Percentiles rank a stretch among this genome's conserved stretches.
Conservation (phyloP, 2,113 vertebrate genomes). For the Eclectus roratus region DNA sequence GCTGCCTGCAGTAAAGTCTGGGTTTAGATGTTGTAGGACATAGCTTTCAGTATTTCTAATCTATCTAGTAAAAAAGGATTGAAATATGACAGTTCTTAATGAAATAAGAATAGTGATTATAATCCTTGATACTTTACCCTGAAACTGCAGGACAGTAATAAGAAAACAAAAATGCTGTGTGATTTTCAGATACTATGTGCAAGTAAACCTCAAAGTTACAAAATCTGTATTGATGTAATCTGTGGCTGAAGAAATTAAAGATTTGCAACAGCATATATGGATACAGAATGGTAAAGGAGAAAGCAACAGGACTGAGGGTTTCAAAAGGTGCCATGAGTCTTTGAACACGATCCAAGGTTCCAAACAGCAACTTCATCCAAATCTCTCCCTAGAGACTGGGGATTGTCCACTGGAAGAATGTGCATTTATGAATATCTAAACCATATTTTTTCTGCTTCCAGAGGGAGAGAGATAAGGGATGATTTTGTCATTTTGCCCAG, state of each 20-base stretch:
- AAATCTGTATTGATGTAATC: not conserved
- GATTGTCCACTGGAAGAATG: not conserved
- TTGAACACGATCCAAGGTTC: not conserved
- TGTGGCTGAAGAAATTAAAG: not conserved
- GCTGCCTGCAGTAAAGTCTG: not conserved
- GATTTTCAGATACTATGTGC: not conserved
- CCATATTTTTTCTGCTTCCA: not conserved
- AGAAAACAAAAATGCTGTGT: not conserved
- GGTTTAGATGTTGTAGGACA: not conserved
- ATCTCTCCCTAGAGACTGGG: not conserved
- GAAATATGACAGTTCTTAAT: not conserved
- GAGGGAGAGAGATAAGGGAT: not conserved
- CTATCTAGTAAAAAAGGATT: not conserved
- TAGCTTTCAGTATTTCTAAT: not conserved
- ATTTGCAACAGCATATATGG: not conserved
- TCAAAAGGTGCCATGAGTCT: not conserved
- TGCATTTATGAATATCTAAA: not conserved
- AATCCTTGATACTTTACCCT: not conserved
- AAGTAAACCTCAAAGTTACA: not conserved
- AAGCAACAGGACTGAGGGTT: not conserved
- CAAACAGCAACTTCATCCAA: not conserved
- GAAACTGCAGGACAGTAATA: not conserved
- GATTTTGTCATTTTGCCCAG: not conserved
- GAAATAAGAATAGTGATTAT: not conserved
- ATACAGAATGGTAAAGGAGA: not conserved